These are phyloP conservation scores for Sarcophaga peregrina DNA, from an alignment of 1,140 invertebrate species.

Conservation along the genomic window DNA sequence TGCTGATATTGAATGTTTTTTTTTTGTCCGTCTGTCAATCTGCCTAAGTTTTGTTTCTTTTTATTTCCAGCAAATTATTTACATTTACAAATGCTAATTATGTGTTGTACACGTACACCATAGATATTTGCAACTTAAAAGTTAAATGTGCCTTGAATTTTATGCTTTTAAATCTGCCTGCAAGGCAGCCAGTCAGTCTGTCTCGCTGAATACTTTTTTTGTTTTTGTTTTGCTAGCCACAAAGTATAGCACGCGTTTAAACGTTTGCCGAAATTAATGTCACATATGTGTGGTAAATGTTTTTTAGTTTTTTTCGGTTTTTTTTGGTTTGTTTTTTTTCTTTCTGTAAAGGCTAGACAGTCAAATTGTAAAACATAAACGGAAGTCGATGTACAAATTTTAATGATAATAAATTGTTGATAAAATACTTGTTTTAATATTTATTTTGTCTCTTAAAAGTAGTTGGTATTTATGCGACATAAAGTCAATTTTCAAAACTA, in stretches of 20 bases:
- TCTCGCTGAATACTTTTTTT: not conserved
- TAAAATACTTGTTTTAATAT: conserved; percentile 10
- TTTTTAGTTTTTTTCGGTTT: not conserved
- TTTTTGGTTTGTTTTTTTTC: not conserved
- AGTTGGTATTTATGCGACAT: too few species aligned
- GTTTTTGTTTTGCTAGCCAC: not conserved
- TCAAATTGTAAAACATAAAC: not conserved
- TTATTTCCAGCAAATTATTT: conserved; percentile 10
- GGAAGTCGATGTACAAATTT: conserved; percentile 18
- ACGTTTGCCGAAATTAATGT: conserved; percentile 26
- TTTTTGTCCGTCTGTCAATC: too few species aligned
- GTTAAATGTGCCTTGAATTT: too few species aligned
- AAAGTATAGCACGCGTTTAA: conserved; percentile 22
- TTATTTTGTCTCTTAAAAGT: not conserved
- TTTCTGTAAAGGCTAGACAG: conserved; percentile 17
- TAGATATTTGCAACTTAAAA: too few species aligned
- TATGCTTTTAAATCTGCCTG: too few species aligned
- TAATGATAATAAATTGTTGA: not conserved
- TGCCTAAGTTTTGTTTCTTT: not conserved
- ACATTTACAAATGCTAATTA: conserved; percentile 10
- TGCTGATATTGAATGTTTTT: not conserved
- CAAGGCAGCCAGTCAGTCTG: not conserved
- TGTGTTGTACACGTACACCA: not conserved
- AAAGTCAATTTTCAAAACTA: too few species aligned
- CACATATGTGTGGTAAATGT: conserved; percentile 16